A percentile compares a stretch with the other conserved stretches of the same genome.
Conservation (phyloP, 1,140 invertebrate species). For the Neodiprion pinetum region DNA sequence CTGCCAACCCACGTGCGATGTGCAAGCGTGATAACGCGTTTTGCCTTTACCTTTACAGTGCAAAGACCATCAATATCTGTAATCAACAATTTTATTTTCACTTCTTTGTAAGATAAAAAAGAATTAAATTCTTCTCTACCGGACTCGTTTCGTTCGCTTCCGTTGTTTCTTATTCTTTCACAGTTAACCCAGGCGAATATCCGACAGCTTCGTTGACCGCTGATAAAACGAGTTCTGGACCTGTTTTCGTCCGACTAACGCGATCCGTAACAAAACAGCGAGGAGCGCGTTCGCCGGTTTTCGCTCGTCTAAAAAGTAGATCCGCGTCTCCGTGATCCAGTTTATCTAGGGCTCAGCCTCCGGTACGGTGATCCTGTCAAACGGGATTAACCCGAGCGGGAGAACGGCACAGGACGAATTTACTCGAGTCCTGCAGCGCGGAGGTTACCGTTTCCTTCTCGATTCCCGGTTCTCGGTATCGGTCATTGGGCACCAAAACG, state of each 20-base stretch:
- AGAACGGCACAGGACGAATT: background rate
- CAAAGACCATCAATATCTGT: too few relatives aligned
- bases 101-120: too few relatives aligned
- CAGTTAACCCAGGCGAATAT: too few relatives aligned
- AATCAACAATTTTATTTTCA: too few relatives aligned
- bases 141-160: too few relatives aligned
- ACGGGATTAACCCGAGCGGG: background rate
- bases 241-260: background rate
- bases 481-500: background rate
- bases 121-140: too few relatives aligned
- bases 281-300: background rate
- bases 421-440: background rate
- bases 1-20: too few relatives aligned
- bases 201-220: too few relatives aligned
- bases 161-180: too few relatives aligned
- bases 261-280: too few relatives aligned
- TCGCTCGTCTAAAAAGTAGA: slow-evolving; percentile 7
- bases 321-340: background rate
- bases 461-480: background rate
- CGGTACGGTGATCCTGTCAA: background rate
- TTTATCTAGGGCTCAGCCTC: slow-evolving; percentile 3
- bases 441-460: background rate
- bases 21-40: too few relatives aligned
- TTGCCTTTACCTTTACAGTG: too few relatives aligned
- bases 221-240: background rate